Base-by-base conservation (phyloP, 2,113 vertebrate genomes). In the Orcinus orca region DNA sequence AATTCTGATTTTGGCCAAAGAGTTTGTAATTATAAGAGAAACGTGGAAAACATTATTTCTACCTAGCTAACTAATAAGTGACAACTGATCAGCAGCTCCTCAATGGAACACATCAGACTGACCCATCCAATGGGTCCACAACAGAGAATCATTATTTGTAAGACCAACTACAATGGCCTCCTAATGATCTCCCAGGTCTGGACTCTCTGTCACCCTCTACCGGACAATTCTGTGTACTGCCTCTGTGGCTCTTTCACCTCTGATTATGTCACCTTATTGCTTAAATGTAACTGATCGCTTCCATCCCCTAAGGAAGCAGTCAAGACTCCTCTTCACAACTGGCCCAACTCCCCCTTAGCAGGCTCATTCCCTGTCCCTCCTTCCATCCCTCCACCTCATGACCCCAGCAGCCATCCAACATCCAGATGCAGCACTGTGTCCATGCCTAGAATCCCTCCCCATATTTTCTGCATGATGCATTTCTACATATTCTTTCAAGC, bases 21-120 rank as follows among this genome's bases (percentile, higher is more conserved):
- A 85, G 60, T 31, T 44, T 91, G 29, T 74, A 90, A 90, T 70
- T 95, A 76, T 18, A 73, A 92, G 79, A 88, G 47, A 96, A 80
- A 82, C 38, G 17, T 93, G 70, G 70, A 25, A 38, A 70, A 76
- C 92, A 79, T 71, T 81, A 70, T 81, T 86, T 96, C 62, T 77
- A 71, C 36, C 76, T 94, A 73, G 71, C 8, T 73, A 77, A 89
- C 58, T 36, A n/a, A 41, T 36, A 76, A 74, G 14, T 53, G 67
- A 89, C 41, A 36, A 44, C 36, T 26, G 11, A 81, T 76, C 41
- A 84, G 82, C 50, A 20, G 29, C 41, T 77, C 76, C 88, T 33
- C 83, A 76, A 1, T 44, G 38, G 15, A 94, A 68, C 18, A 38
- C 4, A 0, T 36, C n/a, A 70, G 33, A 92, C 53, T 50, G 26